Conservation (phyloP, 2,888 invertebrate genomes). For the Alcis repandata region DNA sequence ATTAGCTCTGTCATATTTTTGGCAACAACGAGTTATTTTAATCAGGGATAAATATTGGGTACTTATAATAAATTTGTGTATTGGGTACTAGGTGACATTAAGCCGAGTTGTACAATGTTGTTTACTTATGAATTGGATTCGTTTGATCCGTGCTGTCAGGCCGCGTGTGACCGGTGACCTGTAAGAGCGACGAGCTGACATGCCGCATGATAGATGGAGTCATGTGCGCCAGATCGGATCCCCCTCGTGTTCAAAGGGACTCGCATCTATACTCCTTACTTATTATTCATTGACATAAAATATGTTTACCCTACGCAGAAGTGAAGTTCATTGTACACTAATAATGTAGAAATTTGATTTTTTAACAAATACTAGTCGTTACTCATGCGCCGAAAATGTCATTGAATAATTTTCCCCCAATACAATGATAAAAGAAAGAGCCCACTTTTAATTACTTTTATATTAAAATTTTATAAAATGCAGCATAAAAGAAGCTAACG, state of each 20-base stretch:
- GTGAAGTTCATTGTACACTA: background rate
- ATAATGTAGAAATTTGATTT: background rate
- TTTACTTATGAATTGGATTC: constrained; percentile 7
- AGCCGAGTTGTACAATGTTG: too few relatives aligned
- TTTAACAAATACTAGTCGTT: background rate
- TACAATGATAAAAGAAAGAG: too few relatives aligned
- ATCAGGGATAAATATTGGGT: too few relatives aligned
- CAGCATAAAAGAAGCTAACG: too few relatives aligned
- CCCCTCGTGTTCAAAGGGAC: constrained; percentile 7
- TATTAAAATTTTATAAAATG: too few relatives aligned
- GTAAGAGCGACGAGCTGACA: constrained; percentile 8
- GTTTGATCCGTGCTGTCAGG: constrained; percentile 9
- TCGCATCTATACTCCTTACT: constrained; percentile 7
- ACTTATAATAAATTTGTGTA: too few relatives aligned
- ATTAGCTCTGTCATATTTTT: background rate
- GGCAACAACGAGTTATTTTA: too few relatives aligned
- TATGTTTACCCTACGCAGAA: background rate
- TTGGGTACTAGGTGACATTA: too few relatives aligned
- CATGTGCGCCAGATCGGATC: constrained; percentile 1
- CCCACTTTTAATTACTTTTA: too few relatives aligned
- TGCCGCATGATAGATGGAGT: constrained; percentile 10
- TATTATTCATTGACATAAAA: constrained; percentile 23
- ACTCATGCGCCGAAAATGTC: background rate
- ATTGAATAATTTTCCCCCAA: background rate
- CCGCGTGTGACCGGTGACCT: constrained; percentile 15